These are phyloP conservation scores for Nomada hirtipes DNA, from an alignment of 2,888 invertebrate species.

Conservation along the genomic window DNA sequence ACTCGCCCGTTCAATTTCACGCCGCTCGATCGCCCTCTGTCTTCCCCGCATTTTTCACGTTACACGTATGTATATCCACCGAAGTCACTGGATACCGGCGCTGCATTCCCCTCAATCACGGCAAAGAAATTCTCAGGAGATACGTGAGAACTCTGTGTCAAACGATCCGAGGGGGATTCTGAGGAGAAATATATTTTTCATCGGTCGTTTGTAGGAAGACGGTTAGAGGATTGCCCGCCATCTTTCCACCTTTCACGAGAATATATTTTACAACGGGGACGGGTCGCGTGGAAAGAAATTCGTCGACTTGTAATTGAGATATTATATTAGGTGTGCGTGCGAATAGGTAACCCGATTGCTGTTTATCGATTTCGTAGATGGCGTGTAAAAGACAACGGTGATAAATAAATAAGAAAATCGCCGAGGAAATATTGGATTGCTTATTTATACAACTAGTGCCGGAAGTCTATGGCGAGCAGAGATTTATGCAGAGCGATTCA, in stretches of 20 bases:
- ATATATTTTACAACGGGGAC: too few species aligned
- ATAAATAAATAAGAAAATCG: too few species aligned
- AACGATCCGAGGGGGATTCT: neutral
- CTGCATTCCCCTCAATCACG: neutral
- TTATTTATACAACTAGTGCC: too few species aligned
- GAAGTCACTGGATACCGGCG: slow-evolving; percentile 4
- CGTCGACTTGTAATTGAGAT: too few species aligned
- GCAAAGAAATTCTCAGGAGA: neutral
- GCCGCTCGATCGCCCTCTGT: slow-evolving; percentile 11
- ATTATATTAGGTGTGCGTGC: too few species aligned
- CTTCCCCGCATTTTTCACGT: slow-evolving; percentile 29
- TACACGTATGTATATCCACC: slow-evolving; percentile 3
- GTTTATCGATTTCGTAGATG: neutral
- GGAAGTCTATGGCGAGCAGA: too few species aligned
- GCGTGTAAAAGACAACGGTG: neutral
- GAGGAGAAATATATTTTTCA: neutral
- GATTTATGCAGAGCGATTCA: too few species aligned
- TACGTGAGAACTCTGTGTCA: slow-evolving; percentile 7
- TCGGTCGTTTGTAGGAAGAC: neutral
- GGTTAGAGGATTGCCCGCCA: too few species aligned
- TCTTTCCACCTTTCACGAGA: too few species aligned
- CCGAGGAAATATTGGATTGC: too few species aligned
- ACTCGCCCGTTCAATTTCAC: slow-evolving; percentile 53
- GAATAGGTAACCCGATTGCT: too few species aligned
- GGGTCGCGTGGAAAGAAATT: too few species aligned